Evolutionary conservation across 2,113 vertebrate species (phyloP).

Genomic region (Hirundichthys speculiger): DNA sequence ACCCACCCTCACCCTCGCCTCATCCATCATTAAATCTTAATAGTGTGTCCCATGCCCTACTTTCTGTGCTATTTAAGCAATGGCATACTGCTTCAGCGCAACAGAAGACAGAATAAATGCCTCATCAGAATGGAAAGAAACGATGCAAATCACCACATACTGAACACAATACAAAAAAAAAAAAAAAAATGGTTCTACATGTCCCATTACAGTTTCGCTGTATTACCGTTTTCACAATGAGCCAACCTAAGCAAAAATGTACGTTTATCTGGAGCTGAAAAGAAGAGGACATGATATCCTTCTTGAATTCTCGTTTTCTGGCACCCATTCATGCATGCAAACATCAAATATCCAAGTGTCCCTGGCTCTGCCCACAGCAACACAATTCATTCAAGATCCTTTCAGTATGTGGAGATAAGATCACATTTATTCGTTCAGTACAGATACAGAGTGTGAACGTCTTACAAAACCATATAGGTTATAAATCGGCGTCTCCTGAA

Average conservation of each 20-base stretch:
- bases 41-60: slow-evolving; percentile 35
- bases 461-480: slow-evolving; percentile 49
- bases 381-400: slow-evolving; percentile 16
- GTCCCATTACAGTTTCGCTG: background rate
- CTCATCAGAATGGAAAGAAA: slow-evolving; percentile 8
- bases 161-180: too few species aligned
- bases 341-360: background rate
- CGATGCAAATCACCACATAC: background rate
- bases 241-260: background rate
- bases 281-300: background rate
- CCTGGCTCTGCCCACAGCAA: background rate
- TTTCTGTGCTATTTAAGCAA: slow-evolving; percentile 41
- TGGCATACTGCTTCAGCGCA: slow-evolving; percentile 5
- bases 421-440: slow-evolving; percentile 77
- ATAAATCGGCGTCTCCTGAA: slow-evolving; percentile 42
- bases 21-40: slow-evolving; percentile 59
- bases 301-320: background rate
- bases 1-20: slow-evolving; percentile 8
- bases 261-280: slow-evolving; percentile 10
- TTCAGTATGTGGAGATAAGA: slow-evolving; percentile 48
- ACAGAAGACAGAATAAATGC: background rate
- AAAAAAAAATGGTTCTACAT: too few species aligned
- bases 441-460: slow-evolving; percentile 73
- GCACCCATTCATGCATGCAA: background rate
- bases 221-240: slow-evolving; percentile 14